Conservation (phyloP, 2,888 invertebrate species). For the Himalopsyche tibetana region DNA sequence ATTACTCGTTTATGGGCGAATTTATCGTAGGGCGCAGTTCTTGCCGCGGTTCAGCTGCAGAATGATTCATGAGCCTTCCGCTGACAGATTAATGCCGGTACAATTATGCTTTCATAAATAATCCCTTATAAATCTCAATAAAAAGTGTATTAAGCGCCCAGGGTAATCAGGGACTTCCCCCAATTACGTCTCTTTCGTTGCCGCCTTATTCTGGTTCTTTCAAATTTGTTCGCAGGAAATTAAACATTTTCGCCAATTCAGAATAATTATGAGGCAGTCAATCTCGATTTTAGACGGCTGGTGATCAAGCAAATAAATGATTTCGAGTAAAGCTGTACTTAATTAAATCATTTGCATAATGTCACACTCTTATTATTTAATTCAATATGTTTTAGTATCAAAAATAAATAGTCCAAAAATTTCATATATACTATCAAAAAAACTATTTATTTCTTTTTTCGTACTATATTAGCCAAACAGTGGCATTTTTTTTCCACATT, state of each 20-base stretch:
- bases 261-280: conserved; percentile 21
- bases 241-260: conserved; percentile 23
- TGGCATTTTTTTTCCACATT: too few relatives aligned
- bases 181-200: conserved; percentile 50
- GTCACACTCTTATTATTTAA: too few relatives aligned
- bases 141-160: conserved; percentile 50
- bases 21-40: conserved; percentile 47
- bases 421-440: too few relatives aligned
- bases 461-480: too few relatives aligned
- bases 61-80: conserved; percentile 61
- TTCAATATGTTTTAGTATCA: too few relatives aligned
- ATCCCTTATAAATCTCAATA: conserved; percentile 63
- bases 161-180: conserved; percentile 49
- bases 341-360: too few relatives aligned
- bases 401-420: too few relatives aligned
- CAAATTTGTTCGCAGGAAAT: conserved; percentile 22
- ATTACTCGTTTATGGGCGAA: conserved; percentile 58
- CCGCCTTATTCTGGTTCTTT: conserved; percentile 50
- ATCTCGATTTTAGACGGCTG: neutral
- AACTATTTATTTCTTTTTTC: too few relatives aligned
- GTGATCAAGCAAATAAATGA: conserved; percentile 7
- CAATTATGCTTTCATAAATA: conserved; percentile 65
- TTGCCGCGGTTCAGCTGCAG: conserved; percentile 47
- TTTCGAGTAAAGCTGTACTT: too few relatives aligned
- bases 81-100: conserved; percentile 64